Percentiles rank a stretch among this genome's conserved stretches.
Evolutionary conservation across 2,797 vertebrate species (phyloP).

Genomic region (Balearica regulorum): DNA sequence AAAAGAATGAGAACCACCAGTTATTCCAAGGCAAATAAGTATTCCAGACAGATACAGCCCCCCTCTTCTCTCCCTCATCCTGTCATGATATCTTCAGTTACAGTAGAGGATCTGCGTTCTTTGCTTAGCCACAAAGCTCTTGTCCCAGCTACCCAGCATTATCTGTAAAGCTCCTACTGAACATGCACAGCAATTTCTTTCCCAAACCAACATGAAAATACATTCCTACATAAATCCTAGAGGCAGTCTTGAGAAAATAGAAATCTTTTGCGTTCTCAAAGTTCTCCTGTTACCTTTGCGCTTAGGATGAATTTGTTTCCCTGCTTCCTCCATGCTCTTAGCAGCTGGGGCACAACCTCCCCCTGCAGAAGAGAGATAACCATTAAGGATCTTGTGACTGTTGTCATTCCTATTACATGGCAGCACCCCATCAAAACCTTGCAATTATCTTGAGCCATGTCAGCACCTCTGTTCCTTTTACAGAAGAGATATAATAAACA

Average conservation of each 20-base stretch:
- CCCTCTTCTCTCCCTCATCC: not conserved
- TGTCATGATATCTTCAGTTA: not conserved
- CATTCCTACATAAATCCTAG: not conserved
- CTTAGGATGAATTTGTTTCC: not conserved
- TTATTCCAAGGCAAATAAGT: not conserved
- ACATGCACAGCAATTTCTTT: not conserved
- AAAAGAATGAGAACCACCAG: not conserved
- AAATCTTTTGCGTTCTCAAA: not conserved
- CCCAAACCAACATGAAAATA: not conserved
- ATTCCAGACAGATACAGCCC: not conserved
- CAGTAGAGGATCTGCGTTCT: not conserved
- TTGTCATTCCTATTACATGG: not conserved
- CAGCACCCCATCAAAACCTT: not conserved
- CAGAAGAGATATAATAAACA: not conserved
- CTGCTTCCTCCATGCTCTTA: slow-evolving; percentile 40
- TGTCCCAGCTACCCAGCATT: not conserved
- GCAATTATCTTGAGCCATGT: not conserved
- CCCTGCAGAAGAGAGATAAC: not conserved
- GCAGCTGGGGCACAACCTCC: slow-evolving; percentile 55
- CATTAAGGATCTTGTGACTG: not conserved
- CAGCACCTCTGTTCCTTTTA: not conserved
- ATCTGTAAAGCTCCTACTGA: not conserved
- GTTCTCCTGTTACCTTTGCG: slow-evolving; percentile 29
- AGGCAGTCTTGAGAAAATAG: not conserved
- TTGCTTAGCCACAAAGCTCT: not conserved